Evolutionary conservation across 2,113 vertebrate species (phyloP).

Genomic region (Caranx ignobilis): DNA sequence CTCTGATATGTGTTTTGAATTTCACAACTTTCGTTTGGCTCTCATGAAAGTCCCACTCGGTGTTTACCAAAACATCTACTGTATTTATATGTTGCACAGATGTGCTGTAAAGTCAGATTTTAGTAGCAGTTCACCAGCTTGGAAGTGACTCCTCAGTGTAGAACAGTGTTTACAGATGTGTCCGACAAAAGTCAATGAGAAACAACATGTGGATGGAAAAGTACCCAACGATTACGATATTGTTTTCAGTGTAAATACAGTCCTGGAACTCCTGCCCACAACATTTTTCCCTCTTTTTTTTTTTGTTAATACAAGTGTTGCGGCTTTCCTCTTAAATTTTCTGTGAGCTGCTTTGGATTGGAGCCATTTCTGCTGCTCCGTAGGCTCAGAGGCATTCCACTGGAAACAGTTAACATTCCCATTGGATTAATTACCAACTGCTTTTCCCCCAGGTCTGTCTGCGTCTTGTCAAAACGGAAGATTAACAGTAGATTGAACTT

Average conservation of each 20-base stretch:
- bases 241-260: slow-evolving; percentile 42
- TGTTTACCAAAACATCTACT: slow-evolving; percentile 37
- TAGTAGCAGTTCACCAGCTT: slow-evolving; percentile 40
- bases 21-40: background rate
- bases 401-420: slow-evolving; percentile 67
- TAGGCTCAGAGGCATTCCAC: slow-evolving; percentile 58
- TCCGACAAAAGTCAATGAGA: slow-evolving; percentile 25
- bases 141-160: slow-evolving; percentile 29
- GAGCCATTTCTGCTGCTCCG: slow-evolving; percentile 32
- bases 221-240: background rate
- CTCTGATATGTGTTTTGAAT: background rate
- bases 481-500: slow-evolving; percentile 72
- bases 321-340: slow-evolving; percentile 38
- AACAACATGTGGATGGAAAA: slow-evolving; percentile 30
- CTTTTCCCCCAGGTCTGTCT: slow-evolving; percentile 36
- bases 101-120: slow-evolving; percentile 38
- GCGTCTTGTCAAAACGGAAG: slow-evolving; percentile 50
- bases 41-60: background rate
- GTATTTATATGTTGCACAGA: slow-evolving; percentile 46
- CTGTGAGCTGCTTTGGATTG: slow-evolving; percentile 31
- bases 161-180: slow-evolving; percentile 65
- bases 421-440: slow-evolving; percentile 71
- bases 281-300: slow-evolving; percentile 5
- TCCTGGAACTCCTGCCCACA: slow-evolving; percentile 20
- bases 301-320: background rate